Conservation (phyloP, 2,113 vertebrate species). For the Dipodomys ordii region DNA sequence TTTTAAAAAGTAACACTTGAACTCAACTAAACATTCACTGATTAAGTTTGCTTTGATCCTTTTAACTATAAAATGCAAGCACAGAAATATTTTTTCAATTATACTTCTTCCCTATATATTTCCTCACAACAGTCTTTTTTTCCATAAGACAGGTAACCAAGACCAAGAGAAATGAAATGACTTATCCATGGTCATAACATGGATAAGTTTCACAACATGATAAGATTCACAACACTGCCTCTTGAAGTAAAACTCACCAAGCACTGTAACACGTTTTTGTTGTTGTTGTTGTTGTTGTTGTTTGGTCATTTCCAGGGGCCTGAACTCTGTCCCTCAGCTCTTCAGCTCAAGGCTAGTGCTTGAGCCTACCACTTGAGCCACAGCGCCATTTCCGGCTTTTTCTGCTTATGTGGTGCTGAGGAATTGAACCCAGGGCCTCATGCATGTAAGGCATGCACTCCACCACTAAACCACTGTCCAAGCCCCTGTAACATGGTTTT, state of each 20-base stretch:
- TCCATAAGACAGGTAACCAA: neutral
- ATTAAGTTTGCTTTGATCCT: neutral
- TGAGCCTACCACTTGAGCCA: too few species aligned
- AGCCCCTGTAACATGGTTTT: neutral
- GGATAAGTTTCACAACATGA: too few species aligned
- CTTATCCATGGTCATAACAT: neutral
- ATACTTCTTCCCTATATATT: neutral
- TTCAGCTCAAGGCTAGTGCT: too few species aligned
- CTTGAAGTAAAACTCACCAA: neutral
- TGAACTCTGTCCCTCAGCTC: too few species aligned
- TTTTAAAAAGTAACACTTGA: neutral
- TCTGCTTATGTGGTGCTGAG: too few species aligned
- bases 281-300: too few species aligned
- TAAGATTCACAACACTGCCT: neutral
- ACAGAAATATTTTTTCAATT: neutral
- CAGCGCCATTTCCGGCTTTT: too few species aligned
- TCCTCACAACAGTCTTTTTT: neutral
- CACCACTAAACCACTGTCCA: too few species aligned
- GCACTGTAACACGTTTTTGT: too few species aligned
- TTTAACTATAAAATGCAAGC: neutral
- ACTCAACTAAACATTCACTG: neutral
- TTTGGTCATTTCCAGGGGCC: too few species aligned
- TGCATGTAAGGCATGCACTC: too few species aligned
- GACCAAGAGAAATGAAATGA: neutral
- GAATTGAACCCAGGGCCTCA: too few species aligned